Conservation (phyloP, 2,797 vertebrate genomes). For the Heliangelus exortis region DNA sequence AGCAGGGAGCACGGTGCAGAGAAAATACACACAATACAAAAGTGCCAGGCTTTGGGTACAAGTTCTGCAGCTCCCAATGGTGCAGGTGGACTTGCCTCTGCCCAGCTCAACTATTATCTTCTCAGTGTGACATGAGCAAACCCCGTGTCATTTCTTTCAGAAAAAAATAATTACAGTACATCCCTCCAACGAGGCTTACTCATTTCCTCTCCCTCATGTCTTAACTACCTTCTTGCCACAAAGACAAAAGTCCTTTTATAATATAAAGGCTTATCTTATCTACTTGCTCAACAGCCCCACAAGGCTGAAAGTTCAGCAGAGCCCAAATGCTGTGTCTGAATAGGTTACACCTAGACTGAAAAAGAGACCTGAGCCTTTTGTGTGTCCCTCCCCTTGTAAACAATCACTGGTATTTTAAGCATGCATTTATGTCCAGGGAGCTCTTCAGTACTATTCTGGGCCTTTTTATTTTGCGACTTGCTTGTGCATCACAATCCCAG, state of each 20-base stretch:
- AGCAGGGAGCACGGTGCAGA: neutral
- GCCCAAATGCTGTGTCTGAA: neutral
- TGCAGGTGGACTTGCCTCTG: neutral
- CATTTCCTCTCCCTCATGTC: neutral
- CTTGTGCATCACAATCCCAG: neutral
- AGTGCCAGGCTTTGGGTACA: neutral
- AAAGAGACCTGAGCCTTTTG: neutral
- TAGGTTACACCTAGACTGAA: neutral
- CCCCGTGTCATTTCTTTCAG: neutral
- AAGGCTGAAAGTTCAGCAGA: neutral
- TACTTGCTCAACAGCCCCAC: neutral
- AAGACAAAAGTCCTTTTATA: neutral
- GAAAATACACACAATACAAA: rapidly evolving
- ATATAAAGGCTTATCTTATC: neutral
- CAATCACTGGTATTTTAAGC: neutral
- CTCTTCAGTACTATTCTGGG: neutral
- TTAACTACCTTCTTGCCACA: neutral
- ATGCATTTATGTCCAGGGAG: neutral
- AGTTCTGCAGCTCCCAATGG: rapidly evolving
- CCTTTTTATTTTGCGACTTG: neutral
- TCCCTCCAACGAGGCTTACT: neutral
- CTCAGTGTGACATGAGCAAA: neutral
- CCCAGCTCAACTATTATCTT: neutral
- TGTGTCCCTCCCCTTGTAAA: neutral
- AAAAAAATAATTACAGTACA: neutral